Base-by-base conservation (phyloP, 1,140 invertebrate genomes). In the Chrysomallon squamiferum region DNA sequence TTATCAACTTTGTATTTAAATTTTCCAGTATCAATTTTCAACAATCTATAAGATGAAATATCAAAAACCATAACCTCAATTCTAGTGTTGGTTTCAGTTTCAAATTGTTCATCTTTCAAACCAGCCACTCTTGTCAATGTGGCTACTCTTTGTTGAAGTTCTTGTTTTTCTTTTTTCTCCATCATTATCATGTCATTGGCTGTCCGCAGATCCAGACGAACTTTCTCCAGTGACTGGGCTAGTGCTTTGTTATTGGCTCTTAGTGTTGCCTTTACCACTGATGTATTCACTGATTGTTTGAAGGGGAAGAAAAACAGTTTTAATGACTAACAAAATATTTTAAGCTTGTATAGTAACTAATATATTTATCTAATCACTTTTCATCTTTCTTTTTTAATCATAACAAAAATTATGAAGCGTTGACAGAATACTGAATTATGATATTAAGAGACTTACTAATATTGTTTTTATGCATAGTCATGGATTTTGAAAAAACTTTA, bases 171-270 rank as follows among this genome's bases (percentile, higher is more conserved):
- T 32, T 58, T 32, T 32, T 66, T 67, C 18, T 71, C 50, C 5
- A 66, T 69, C 41, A 65, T 57, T 20, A 65, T 74, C 2, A 66
- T 56, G 20, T 68, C 64, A 13, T 65, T 54, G 6, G 71, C 64
- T 22, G 50, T 22, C 5, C 74, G 57, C 1, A 79, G 69, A 1
- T 77, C 75, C 32, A 77, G 66, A 47, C 69, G 65, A 9, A 66
- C 65, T 32, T 68, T 70, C 27, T 77, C 69, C 22, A 79, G 61
- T 9, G 68, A 72, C 60, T 75, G 64, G 9, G 77, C 77, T 43
- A 79, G 65, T 1, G 74, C 72, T 50, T 70, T 68, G 60, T 79
- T 79, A 64, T 79, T 79, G 11, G 75, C 74, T 27, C 71, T 47
- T 20, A 79, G 61, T 1, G 75, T 73, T 43, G 75, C 73, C 22